Conservation (phyloP, 2,797 vertebrate species). For the Brotula barbata region DNA sequence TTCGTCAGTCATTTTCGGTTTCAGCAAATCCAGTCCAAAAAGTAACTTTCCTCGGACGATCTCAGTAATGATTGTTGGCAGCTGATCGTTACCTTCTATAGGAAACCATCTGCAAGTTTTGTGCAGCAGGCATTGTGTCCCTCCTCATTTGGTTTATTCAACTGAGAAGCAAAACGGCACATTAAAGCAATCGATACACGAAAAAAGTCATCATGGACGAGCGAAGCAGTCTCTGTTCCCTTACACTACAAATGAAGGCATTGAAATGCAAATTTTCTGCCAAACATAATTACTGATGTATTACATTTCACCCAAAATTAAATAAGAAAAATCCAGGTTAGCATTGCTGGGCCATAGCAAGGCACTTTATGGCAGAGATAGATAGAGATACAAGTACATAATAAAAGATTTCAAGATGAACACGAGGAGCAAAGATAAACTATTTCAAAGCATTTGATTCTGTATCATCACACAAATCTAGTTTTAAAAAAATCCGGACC, state of each 20-base stretch:
- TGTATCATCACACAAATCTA: not conserved
- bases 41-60: constrained; percentile 3
- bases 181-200: constrained; percentile 16
- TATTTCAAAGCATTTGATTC: not conserved
- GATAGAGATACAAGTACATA: not conserved
- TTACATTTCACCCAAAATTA: too few species aligned
- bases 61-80: constrained; percentile 18
- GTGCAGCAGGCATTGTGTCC: constrained; percentile 16
- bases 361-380: not conserved
- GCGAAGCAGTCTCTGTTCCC: constrained; percentile 29
- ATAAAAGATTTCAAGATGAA: not conserved
- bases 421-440: not conserved
- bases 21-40: constrained; percentile 26
- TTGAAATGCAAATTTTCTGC: constrained; percentile 1
- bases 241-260: constrained; percentile 42
- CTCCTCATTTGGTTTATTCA: constrained; percentile 42
- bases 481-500: constrained; percentile 1
- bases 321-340: too few species aligned
- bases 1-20: constrained; percentile 26
- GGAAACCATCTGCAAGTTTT: constrained; percentile 11
- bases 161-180: constrained; percentile 33
- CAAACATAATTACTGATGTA: too few species aligned
- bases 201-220: constrained; percentile 1
- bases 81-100: constrained; percentile 19
- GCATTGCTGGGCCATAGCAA: not conserved